These are phyloP conservation scores for Drosophila longiperda DNA, from an alignment of 2,888 invertebrate species.

Conservation along the genomic window DNA sequence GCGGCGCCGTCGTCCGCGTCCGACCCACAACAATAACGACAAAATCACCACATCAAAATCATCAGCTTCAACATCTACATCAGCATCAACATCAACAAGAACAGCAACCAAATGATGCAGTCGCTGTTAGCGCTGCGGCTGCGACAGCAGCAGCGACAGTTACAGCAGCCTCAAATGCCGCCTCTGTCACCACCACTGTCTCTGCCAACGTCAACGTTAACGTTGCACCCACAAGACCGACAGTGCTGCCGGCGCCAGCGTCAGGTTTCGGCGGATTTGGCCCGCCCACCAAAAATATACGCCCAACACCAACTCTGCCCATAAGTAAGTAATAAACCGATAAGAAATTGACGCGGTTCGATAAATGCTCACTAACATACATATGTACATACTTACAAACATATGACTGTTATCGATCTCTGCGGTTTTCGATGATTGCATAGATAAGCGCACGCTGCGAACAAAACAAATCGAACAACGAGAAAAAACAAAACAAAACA, in stretches of 20 bases:
- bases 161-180: slow-evolving; percentile 14
- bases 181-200: slow-evolving; percentile 13
- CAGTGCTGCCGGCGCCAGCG: slow-evolving; percentile 29
- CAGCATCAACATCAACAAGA: slow-evolving; percentile 21
- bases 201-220: slow-evolving; percentile 1
- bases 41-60: slow-evolving; percentile 28
- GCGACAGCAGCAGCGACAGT: slow-evolving; percentile 27
- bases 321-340: slow-evolving; percentile 69
- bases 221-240: slow-evolving; percentile 44
- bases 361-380: slow-evolving; percentile 18
- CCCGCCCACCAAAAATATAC: slow-evolving; percentile 74
- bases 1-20: slow-evolving; percentile 35
- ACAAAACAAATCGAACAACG: slow-evolving; percentile 25
- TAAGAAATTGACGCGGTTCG: slow-evolving; percentile 48
- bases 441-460: slow-evolving; percentile 48
- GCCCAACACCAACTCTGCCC: slow-evolving; percentile 87
- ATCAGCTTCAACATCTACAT: slow-evolving; percentile 12
- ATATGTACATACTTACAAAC: not conserved
- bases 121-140: slow-evolving; percentile 19
- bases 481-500: not conserved
- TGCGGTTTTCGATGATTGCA: slow-evolving; percentile 52
- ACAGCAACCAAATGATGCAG: slow-evolving; percentile 38
- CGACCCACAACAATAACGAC: slow-evolving; percentile 48
- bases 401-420: slow-evolving; percentile 46
- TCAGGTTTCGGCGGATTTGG: slow-evolving; percentile 44